phyloP scores from a whole-genome alignment of 2,797 vertebrate genomes.

The Lagorchestes hirsutus region DNA sequence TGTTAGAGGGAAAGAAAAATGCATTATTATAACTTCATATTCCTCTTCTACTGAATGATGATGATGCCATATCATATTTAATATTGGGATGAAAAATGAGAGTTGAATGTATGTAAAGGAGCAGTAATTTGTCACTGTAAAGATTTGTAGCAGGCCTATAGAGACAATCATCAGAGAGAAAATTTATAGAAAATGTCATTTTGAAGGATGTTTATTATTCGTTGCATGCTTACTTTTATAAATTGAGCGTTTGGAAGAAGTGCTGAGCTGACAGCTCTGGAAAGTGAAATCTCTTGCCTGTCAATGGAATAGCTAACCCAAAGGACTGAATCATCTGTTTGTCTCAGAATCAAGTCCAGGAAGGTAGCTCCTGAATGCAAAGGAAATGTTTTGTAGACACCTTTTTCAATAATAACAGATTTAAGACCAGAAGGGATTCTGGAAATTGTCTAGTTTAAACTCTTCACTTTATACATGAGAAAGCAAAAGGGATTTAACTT shows the following conservation, averaged over 20 bases:
- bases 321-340: neutral
- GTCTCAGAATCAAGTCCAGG: neutral
- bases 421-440: neutral
- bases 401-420: neutral
- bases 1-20: slow-evolving; percentile 64
- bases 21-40: slow-evolving; percentile 46
- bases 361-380: neutral
- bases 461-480: neutral
- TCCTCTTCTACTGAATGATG: slow-evolving; percentile 32
- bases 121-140: slow-evolving; percentile 54
- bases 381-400: neutral
- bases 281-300: neutral
- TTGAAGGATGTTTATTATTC: slow-evolving; percentile 37
- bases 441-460: neutral
- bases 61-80: slow-evolving; percentile 6
- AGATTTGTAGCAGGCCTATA: slow-evolving; percentile 19
- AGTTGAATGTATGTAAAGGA: slow-evolving; percentile 57
- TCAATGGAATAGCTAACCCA: neutral
- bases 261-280: no score
- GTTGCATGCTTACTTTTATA: slow-evolving; percentile 11
- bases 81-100: slow-evolving; percentile 61
- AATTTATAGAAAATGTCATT: slow-evolving; percentile 43
- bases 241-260: neutral
- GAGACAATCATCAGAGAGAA: slow-evolving; percentile 35
- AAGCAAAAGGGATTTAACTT: neutral